Base-by-base conservation (phyloP, 2,797 vertebrate genomes). In the Takifugu ocellatus region DNA sequence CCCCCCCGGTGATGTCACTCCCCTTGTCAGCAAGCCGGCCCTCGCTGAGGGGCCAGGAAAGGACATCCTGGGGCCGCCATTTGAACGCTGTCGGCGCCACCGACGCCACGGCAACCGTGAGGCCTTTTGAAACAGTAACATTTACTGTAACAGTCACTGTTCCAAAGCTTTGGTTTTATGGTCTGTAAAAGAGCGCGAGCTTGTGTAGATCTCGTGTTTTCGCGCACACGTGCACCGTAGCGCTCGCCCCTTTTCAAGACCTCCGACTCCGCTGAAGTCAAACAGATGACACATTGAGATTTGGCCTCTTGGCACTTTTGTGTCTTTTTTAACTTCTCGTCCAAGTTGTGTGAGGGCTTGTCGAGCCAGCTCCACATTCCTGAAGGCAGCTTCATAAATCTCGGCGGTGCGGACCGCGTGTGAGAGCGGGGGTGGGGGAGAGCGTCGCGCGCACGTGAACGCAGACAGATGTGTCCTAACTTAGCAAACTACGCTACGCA, bases 1-100 rank as follows among this genome's bases (percentile, higher is more conserved):
- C 21, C 43, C 78, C 86, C 80, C 81, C 61, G 78, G 85, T 90
- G 86, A 89, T 90, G 88, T 90, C 89, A 89, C 88, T 77, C 74
- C 63, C 21, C 50, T 75, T 88, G 86, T 91, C 88, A 89, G 87
- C 83, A 75, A 59, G 73, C 69, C 64, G 72, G 68, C 64, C 74
- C 66, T 75, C 49, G 15, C 49, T 29, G 53, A 64, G 79, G 55
- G 72, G 70, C 70, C 77, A 42, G 77, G 60, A 80, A 55, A 54
- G 84, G 82, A 77, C 74, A 57, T 45, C 58, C 72, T 86, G 77
- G 74, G 74, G 74, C 79, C 78, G 49, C 66, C 57, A 14, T 44
- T 14, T 49, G 60, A 27, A 12, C 21, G n/a, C 43, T 39, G 36
- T 39, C 36, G 36, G 36, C 36, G 12, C 36, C 14, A 14, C 36